Percentiles rank a stretch among this genome's conserved stretches.
Conservation (phyloP, 2,113 vertebrate genomes). For the Grammomys surdaster region DNA sequence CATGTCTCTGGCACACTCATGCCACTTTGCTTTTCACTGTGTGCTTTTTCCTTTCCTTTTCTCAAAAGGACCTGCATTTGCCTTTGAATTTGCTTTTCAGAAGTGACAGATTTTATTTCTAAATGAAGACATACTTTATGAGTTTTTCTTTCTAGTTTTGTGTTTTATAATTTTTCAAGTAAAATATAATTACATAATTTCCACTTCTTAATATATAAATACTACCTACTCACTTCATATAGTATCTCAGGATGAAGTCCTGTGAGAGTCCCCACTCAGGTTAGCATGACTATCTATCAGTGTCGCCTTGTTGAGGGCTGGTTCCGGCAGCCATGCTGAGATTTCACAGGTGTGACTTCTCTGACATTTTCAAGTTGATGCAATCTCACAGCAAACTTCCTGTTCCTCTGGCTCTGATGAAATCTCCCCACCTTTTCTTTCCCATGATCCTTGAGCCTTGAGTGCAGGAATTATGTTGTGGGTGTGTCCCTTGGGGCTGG, state of each 20-base stretch:
- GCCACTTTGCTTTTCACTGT: not conserved
- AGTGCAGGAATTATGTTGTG: not conserved
- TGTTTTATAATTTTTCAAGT: not conserved
- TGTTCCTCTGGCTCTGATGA: not conserved
- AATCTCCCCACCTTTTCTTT: not conserved
- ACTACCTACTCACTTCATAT: not conserved
- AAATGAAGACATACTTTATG: not conserved
- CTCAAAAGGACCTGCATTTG: not conserved
- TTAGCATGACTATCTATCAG: not conserved
- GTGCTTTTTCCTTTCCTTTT: not conserved
- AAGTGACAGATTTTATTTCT: not conserved
- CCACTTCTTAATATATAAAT: not conserved
- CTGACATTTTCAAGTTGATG: not conserved
- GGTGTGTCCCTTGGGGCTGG: not conserved
- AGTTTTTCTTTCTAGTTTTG: not conserved
- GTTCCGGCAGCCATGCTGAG: not conserved
- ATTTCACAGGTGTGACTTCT: not conserved
- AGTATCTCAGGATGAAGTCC: not conserved
- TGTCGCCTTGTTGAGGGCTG: not conserved
- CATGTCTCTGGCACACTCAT: not conserved
- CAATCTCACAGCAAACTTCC: not conserved
- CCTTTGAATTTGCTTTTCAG: not conserved
- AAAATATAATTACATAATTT: not conserved
- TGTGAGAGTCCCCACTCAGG: not conserved
- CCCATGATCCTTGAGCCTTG: not conserved